These are phyloP conservation scores for Microcebus ravelobensis DNA, from an alignment of 2,113 vertebrate species.

Conservation along the genomic window DNA sequence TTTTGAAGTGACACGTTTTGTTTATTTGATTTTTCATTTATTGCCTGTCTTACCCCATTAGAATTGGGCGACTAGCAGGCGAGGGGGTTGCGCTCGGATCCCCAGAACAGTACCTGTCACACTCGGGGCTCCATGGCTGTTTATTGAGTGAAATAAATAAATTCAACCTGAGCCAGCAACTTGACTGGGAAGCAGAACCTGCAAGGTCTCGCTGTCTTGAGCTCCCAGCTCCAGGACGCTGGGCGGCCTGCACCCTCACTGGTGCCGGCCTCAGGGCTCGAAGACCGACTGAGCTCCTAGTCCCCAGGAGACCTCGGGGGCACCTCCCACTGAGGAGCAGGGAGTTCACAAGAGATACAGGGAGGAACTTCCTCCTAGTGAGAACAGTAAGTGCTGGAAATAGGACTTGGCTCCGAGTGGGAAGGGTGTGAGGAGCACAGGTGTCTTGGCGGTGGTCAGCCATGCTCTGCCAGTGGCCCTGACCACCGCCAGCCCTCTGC, in stretches of 20 bases:
- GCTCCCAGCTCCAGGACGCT: not conserved
- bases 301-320: not conserved
- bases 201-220: not conserved
- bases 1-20: not conserved
- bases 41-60: not conserved
- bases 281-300: not conserved
- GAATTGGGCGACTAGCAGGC: not conserved
- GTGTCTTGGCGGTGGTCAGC: fast-evolving
- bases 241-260: fast-evolving
- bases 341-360: not conserved
- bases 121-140: not conserved
- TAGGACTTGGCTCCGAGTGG: not conserved
- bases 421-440: fast-evolving
- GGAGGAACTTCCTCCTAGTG: not conserved
- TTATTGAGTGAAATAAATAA: not conserved
- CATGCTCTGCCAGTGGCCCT: not conserved
- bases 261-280: not conserved
- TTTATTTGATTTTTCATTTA: not conserved
- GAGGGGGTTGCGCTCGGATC: not conserved
- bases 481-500: not conserved
- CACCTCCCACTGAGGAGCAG: not conserved
- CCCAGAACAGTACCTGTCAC: not conserved
- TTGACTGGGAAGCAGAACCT: not conserved
- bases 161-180: not conserved
- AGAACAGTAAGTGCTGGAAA: not conserved